phyloP scores from a whole-genome alignment of 2,797 vertebrate genomes.

The Glossophaga mutica region DNA sequence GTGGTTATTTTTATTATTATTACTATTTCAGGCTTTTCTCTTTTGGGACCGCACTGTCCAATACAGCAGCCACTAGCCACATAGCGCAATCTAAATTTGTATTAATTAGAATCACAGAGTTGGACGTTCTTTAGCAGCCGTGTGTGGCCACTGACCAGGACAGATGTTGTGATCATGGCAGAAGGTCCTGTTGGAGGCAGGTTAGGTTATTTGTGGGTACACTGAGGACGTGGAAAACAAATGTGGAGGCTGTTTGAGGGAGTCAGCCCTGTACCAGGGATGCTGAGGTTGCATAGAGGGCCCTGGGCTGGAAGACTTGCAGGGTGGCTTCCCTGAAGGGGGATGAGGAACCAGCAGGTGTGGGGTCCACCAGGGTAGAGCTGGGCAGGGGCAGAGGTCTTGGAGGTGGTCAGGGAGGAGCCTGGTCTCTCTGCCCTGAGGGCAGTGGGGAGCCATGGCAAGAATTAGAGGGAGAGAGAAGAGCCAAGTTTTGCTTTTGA shows the following conservation, averaged over 20 bases:
- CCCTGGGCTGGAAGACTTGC: accelerated
- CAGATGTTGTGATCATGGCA: no score
- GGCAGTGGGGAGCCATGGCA: neutral
- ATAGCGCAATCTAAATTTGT: accelerated
- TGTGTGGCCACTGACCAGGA: neutral
- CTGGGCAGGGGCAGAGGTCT: neutral
- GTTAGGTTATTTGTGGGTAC: neutral
- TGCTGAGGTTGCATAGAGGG: neutral
- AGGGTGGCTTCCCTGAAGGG: neutral
- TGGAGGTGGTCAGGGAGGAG: neutral
- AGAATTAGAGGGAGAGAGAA: neutral
- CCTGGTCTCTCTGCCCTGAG: neutral
- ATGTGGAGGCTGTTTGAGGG: neutral
- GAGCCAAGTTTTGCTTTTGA: neutral
- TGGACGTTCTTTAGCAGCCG: neutral
- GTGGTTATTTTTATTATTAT: no score
- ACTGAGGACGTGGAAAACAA: accelerated
- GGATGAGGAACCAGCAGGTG: neutral
- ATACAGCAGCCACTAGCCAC: neutral
- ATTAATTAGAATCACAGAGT: neutral
- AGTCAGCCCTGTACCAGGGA: neutral
- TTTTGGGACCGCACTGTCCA: neutral
- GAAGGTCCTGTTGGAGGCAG: neutral
- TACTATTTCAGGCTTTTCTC: no score
- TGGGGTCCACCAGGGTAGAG: neutral